phyloP scores from a whole-genome alignment of 2,113 vertebrate genomes.

The Sylvilagus bachmani region DNA sequence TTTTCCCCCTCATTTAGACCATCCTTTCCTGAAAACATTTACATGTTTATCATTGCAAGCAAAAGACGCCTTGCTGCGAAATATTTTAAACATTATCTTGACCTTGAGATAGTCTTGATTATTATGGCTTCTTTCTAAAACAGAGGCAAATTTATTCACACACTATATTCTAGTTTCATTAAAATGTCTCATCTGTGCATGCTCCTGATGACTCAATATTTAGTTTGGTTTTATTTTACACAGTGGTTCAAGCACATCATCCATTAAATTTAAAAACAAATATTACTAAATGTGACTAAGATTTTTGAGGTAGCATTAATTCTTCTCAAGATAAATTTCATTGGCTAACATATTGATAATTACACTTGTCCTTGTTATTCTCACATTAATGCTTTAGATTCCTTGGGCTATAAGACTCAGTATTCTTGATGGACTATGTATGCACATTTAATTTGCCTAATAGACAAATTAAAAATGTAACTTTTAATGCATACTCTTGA shows the following conservation, averaged over 20 bases:
- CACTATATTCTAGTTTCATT: neutral
- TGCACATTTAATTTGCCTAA: neutral
- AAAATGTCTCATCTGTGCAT: neutral
- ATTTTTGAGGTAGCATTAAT: neutral
- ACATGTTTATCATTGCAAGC: neutral
- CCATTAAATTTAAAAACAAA: slow-evolving; percentile 52
- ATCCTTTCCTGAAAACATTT: slow-evolving; percentile 26
- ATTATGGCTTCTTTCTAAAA: slow-evolving; percentile 27
- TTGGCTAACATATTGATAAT: neutral
- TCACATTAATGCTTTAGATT: neutral
- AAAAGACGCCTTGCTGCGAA: neutral
- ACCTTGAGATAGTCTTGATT: neutral
- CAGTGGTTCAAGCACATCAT: neutral
- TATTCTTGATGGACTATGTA: neutral
- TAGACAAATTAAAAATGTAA: neutral
- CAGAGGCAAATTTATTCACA: slow-evolving; percentile 36
- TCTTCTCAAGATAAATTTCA: neutral
- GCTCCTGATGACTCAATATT: slow-evolving; percentile 43
- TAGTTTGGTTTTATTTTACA: slow-evolving; percentile 65
- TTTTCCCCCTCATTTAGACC: neutral
- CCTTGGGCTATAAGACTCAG: neutral
- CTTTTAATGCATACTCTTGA: neutral
- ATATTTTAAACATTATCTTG: slow-evolving; percentile 13
- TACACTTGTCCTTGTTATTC: neutral
- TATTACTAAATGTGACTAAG: slow-evolving; percentile 35